These are phyloP conservation scores for Rhea americana DNA, from an alignment of 2,113 vertebrate species.

Conservation along the genomic window DNA sequence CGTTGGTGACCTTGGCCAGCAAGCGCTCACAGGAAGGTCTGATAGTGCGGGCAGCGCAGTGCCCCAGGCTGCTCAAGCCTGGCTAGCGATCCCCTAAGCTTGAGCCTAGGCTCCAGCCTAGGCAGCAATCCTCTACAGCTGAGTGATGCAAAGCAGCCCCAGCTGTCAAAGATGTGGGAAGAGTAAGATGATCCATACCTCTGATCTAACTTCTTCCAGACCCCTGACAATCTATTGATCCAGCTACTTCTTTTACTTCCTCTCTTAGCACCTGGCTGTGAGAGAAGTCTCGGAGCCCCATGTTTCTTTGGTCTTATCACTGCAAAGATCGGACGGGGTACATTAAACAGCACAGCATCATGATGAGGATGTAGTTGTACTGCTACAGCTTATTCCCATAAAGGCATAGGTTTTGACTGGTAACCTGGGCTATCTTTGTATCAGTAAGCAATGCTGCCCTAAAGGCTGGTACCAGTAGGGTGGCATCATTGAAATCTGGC, in stretches of 20 bases:
- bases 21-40: background rate
- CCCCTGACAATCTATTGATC: background rate
- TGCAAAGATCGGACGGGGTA: background rate
- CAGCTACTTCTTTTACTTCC: background rate
- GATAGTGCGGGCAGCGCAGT: rapidly evolving
- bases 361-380: rapidly evolving
- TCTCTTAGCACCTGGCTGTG: background rate
- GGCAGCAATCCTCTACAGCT: background rate
- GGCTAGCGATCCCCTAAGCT: no score
- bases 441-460: background rate
- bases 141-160: background rate
- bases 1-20: background rate
- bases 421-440: background rate
- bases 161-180: background rate
- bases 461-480: background rate
- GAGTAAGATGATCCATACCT: background rate
- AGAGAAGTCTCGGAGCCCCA: background rate
- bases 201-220: background rate
- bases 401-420: rapidly evolving
- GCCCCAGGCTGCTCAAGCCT: background rate
- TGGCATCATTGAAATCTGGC: background rate
- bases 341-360: background rate
- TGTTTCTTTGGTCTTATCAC: background rate
- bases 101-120: background rate
- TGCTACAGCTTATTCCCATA: background rate